phyloP scores from a whole-genome alignment of 2,888 invertebrate species.

The Mimas tiliae region DNA sequence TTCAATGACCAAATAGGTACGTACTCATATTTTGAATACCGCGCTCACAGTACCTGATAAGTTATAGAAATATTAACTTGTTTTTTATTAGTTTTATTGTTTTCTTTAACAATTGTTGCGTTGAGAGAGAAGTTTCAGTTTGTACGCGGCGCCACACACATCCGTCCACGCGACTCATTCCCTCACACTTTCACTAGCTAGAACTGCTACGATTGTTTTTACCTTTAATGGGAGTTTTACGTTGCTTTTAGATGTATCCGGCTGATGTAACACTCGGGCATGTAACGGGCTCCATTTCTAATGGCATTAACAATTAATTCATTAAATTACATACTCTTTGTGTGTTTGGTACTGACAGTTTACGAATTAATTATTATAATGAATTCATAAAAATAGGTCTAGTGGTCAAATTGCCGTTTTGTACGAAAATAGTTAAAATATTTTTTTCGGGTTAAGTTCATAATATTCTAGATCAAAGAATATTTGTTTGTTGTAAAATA shows the following conservation, averaged over 20 bases:
- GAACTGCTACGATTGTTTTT: conserved; percentile 21
- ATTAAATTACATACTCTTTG: conserved; percentile 9
- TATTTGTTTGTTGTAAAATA: no score
- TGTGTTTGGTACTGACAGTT: neutral
- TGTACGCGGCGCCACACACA: no score
- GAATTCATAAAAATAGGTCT: neutral
- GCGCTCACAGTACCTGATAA: no score
- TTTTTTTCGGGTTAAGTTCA: neutral
- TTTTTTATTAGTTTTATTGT: no score
- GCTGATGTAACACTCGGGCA: conserved; percentile 15
- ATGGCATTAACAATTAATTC: conserved; percentile 18
- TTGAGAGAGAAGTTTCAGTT: no score
- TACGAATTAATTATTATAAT: neutral
- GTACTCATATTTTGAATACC: no score
- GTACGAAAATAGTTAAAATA: no score
- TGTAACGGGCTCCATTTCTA: conserved; percentile 15
- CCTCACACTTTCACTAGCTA: conserved; percentile 24
- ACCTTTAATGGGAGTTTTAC: conserved; percentile 23
- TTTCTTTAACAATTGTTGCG: no score
- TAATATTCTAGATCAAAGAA: no score
- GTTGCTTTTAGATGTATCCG: conserved; percentile 19
- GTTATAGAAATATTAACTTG: no score
- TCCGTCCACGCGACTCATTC: neutral
- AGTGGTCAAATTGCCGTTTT: no score
- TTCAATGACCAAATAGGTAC: no score